These are phyloP conservation scores for Drosophila anomalata DNA, from an alignment of 2,888 invertebrate species.

Conservation along the genomic window DNA sequence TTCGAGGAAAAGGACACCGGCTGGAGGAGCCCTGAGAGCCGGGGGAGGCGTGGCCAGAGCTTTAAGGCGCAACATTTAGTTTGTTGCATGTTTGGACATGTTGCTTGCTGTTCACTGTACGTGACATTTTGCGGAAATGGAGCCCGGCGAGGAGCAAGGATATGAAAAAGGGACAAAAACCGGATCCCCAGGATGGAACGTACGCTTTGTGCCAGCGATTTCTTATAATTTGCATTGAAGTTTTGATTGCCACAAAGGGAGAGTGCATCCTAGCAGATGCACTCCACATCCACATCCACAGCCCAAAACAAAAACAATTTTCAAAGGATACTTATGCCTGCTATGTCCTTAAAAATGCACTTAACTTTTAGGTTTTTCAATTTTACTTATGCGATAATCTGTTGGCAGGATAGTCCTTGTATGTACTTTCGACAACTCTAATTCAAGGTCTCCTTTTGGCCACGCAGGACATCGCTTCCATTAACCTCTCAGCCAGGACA, in stretches of 20 bases:
- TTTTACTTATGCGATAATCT: not conserved
- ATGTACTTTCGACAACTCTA: constrained; percentile 5
- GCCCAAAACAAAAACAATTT: constrained; percentile 8
- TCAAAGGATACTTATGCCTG: constrained; percentile 1
- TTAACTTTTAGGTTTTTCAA: not conserved
- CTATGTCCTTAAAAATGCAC: not conserved
- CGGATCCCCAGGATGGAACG: constrained; percentile 6
- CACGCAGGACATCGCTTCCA: not conserved
- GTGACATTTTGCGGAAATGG: constrained; percentile 68
- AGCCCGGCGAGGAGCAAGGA: constrained; percentile 8
- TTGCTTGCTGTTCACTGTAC: constrained; percentile 50
- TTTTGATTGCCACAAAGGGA: constrained; percentile 47
- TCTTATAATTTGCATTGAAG: constrained; percentile 33
- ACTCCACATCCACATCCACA: not conserved
- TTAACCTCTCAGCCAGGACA: constrained; percentile 1
- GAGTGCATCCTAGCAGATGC: constrained; percentile 4
- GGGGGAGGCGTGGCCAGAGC: constrained; percentile 36
- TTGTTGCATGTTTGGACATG: constrained; percentile 68
- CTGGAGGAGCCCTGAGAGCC: constrained; percentile 1
- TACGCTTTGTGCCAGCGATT: constrained; percentile 39
- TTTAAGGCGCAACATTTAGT: constrained; percentile 68
- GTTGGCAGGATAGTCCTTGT: not conserved
- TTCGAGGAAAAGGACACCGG: not conserved
- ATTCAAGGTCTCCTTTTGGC: constrained; percentile 12
- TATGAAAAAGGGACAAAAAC: not conserved